phyloP scores from a whole-genome alignment of 2,888 invertebrate species.

The Cantharis rustica region DNA sequence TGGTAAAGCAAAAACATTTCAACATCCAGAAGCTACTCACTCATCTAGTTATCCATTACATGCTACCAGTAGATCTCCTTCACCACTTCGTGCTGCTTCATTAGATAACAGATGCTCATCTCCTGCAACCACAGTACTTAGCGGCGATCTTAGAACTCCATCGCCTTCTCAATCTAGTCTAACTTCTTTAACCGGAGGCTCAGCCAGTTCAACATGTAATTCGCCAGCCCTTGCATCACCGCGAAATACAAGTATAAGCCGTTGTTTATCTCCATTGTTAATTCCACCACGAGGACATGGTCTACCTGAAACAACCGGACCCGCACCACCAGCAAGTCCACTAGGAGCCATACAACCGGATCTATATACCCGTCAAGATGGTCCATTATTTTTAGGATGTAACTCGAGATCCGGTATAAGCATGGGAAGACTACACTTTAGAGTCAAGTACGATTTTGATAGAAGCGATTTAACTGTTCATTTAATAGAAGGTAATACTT shows the following conservation, averaged over 20 bases:
- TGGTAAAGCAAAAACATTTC: constrained; percentile 64
- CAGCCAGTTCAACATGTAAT: constrained; percentile 54
- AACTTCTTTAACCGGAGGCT: constrained; percentile 63
- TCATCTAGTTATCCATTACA: constrained; percentile 51
- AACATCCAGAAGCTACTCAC: constrained; percentile 49
- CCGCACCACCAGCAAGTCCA: constrained; percentile 61
- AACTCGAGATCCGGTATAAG: constrained; percentile 65
- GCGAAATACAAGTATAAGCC: constrained; percentile 15
- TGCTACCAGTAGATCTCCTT: constrained; percentile 72
- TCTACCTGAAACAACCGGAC: constrained; percentile 55
- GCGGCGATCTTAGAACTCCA: constrained; percentile 59
- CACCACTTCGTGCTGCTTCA: constrained; percentile 78
- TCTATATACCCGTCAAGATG: constrained; percentile 80
- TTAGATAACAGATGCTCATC: constrained; percentile 73
- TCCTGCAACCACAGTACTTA: constrained; percentile 52
- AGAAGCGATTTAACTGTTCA: constrained; percentile 89
- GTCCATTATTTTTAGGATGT: constrained; percentile 73
- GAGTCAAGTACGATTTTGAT: constrained; percentile 88
- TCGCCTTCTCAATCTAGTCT: constrained; percentile 75
- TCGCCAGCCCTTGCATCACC: constrained; percentile 50
- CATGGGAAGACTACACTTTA: constrained; percentile 81
- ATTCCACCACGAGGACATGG: constrained; percentile 67
- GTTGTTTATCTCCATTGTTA: constrained; percentile 75
- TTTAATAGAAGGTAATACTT: constrained; percentile 78
- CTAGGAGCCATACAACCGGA: constrained; percentile 87